phyloP scores from a whole-genome alignment of 1,140 invertebrate species.

The Nasonia vitripennis region DNA sequence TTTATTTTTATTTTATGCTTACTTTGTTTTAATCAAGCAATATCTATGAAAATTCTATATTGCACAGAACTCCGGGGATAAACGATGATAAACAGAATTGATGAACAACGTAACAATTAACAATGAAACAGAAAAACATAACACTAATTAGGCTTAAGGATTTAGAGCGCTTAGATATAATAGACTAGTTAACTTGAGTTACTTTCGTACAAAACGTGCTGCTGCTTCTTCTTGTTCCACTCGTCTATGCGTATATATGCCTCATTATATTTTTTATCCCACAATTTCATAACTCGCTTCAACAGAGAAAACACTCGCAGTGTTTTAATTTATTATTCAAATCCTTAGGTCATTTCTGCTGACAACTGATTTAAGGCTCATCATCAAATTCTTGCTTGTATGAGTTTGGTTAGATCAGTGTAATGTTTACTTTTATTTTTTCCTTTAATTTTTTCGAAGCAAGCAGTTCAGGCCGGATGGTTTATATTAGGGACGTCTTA shows the following conservation, averaged over 20 bases:
- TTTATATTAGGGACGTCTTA: constrained; percentile 30
- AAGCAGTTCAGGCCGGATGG: constrained; percentile 41
- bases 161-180: constrained; percentile 14
- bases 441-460: constrained; percentile 32
- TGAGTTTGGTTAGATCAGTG: constrained; percentile 1
- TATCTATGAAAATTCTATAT: constrained; percentile 40
- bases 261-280: neutral
- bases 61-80: constrained; percentile 36
- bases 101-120: constrained; percentile 26
- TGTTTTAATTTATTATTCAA: constrained; percentile 33
- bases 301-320: neutral
- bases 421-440: constrained; percentile 2
- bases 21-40: constrained; percentile 33
- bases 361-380: constrained; percentile 29
- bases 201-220: constrained; percentile 45
- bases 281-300: neutral
- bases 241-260: neutral
- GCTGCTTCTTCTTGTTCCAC: constrained; percentile 27
- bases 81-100: constrained; percentile 35
- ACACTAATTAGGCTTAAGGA: constrained; percentile 35
- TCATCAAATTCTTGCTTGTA: constrained; percentile 8
- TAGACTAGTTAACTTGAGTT: constrained; percentile 8
- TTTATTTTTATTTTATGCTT: constrained; percentile 33
- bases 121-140: constrained; percentile 32
- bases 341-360: constrained; percentile 30